Evolutionary conservation across 2,113 vertebrate genomes (phyloP).

Genomic region (Chaetodon auriga): DNA sequence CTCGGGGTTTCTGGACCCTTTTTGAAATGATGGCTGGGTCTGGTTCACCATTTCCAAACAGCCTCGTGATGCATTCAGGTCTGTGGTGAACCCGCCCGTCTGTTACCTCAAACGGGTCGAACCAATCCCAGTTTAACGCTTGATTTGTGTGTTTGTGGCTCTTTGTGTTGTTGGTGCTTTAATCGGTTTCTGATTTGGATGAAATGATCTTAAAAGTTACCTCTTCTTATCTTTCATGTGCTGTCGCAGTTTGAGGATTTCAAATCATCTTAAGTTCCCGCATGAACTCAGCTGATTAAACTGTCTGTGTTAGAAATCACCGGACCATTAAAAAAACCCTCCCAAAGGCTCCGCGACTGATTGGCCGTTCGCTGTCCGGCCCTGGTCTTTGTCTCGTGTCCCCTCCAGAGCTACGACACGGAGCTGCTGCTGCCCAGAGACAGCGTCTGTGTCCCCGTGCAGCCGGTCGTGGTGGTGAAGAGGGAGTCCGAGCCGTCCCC

Average conservation of each 20-base stretch:
- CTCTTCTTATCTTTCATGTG: no score
- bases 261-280: no score
- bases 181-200: no score
- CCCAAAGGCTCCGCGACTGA: no score
- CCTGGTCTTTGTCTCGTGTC: not conserved
- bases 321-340: no score
- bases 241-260: not conserved
- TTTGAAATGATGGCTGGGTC: not conserved
- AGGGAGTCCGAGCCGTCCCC: conserved; percentile 84
- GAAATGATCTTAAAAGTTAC: no score
- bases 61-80: not conserved
- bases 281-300: not conserved
- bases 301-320: not conserved
- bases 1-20: not conserved
- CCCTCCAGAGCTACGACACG: conserved; percentile 78
- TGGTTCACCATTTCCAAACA: not conserved
- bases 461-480: conserved; percentile 80
- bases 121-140: not conserved
- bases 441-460: conserved; percentile 70
- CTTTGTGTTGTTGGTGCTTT: not conserved
- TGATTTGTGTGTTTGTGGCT: not conserved
- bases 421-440: conserved; percentile 80
- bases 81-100: not conserved
- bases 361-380: no score
- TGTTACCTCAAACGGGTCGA: not conserved